These are phyloP conservation scores for Drosophila merina DNA, from an alignment of 2,888 invertebrate species.

Conservation along the genomic window DNA sequence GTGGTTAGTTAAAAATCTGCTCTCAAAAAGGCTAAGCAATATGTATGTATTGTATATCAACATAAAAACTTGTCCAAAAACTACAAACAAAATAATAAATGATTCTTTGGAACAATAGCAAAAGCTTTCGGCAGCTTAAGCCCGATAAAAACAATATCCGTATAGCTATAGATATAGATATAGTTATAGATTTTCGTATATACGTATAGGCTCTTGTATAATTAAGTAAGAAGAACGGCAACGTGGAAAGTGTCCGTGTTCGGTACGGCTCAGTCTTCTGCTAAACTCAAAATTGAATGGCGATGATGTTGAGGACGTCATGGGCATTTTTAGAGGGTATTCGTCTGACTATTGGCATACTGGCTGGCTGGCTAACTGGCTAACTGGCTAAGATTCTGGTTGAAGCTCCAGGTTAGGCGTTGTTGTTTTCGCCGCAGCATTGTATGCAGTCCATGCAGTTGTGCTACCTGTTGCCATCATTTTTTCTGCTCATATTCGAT, in stretches of 20 bases:
- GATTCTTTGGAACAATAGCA: conserved; percentile 70
- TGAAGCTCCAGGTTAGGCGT: conserved; percentile 70
- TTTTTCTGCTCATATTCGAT: conserved; percentile 82
- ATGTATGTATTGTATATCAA: conserved; percentile 12
- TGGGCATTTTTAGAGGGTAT: conserved; percentile 10
- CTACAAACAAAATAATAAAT: conserved; percentile 45
- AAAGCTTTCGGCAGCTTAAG: conserved; percentile 53
- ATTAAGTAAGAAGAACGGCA: conserved; percentile 66
- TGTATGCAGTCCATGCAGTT: conserved; percentile 89
- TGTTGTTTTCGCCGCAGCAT: conserved; percentile 87
- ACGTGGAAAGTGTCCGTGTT: conserved; percentile 71
- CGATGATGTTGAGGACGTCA: conserved; percentile 47
- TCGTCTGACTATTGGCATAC: conserved; percentile 34
- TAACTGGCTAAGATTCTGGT: background rate
- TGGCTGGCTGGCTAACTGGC: conserved; percentile 6
- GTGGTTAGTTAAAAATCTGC: conserved; percentile 51
- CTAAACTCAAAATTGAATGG: conserved; percentile 65
- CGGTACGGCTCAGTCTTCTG: conserved; percentile 73
- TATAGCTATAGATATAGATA: conserved; percentile 27
- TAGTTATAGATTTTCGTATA: conserved; percentile 15
- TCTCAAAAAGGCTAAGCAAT: conserved; percentile 48
- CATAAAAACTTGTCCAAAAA: conserved; percentile 42
- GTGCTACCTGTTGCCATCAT: conserved; percentile 87
- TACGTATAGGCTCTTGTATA: conserved; percentile 29
- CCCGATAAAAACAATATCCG: conserved; percentile 47